Evolutionary conservation across 2,113 vertebrate species (phyloP).

Genomic region (Otocyon megalotis): DNA sequence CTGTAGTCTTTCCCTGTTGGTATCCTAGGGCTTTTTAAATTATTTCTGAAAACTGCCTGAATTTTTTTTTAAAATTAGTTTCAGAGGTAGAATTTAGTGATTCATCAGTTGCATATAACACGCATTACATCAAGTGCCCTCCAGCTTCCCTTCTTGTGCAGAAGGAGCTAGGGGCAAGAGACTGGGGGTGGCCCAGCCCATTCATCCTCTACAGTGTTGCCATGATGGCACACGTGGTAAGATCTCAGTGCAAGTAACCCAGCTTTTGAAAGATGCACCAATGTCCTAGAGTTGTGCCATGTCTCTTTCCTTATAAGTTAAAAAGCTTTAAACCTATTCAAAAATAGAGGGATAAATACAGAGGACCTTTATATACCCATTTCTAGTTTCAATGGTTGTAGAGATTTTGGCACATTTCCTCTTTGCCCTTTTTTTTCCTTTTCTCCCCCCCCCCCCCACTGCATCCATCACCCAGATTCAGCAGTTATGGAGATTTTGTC

Average conservation of each 20-base stretch:
- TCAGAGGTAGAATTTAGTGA: neutral
- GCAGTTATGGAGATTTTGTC: neutral
- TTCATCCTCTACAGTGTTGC: accelerated
- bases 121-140: neutral
- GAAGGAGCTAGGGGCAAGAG: accelerated
- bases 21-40: neutral
- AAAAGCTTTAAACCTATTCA: neutral
- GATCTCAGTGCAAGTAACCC: neutral
- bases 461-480: neutral
- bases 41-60: conserved; percentile 10
- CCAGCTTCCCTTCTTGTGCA: neutral
- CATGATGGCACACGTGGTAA: accelerated
- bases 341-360: neutral
- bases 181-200: too few species aligned
- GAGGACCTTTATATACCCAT: neutral
- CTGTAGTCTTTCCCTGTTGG: neutral
- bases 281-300: neutral
- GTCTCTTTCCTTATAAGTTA: neutral
- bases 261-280: neutral
- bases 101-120: neutral
- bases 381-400: neutral
- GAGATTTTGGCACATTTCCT: neutral
- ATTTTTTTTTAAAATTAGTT: neutral
- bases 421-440: neutral
- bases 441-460: neutral